Base-by-base conservation (phyloP, 2,888 invertebrate genomes). In the Drosophila cracens region DNA sequence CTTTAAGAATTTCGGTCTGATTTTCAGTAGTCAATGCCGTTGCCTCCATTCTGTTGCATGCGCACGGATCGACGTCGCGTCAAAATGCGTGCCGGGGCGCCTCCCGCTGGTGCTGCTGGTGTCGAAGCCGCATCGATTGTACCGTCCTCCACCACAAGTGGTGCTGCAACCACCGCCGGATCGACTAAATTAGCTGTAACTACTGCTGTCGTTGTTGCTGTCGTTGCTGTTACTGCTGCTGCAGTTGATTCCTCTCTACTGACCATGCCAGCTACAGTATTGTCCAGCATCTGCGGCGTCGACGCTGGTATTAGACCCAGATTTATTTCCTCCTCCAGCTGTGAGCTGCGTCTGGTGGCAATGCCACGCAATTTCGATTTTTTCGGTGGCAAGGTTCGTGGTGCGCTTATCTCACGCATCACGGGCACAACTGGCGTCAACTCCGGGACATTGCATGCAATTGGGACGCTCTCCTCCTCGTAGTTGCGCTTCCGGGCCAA, bases 401-500 rank as follows among this genome's bases (percentile, higher is more conserved):
- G 92, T 13, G 89, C 57, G 60, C 70, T 70, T 54, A 79, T 66
- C 82, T 89, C 81, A 29, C 89, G 60, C 16, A 83, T 65, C 5
- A 36, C 27, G 0, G 80, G 80, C 56, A 68, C 60, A 8, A 66
- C 13, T 3, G 70, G 59, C 0, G 72, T 29, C 7, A 65, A 10
- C 40, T 88, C 90, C 43, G 69, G 78, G 0, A 76, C 72, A 46
- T 46, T 46, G 65, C 69, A 58, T 25, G 66, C 38, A 21, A 54
- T 34, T 18, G 49, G 13, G 10, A 58, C 40, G n/a, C 29, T 81
- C 69, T 90, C 83, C 79, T 87, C 87, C 61, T 93, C 93, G 65
- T 90, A 93, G 68, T 91, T 92, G 21, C 93, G 90, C 81, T 93
- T 93, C 31, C 92, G 90, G 10, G 92, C 89, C 76, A 67, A 56